phyloP scores from a whole-genome alignment of 2,888 invertebrate genomes.

The Campoplex capitator region DNA sequence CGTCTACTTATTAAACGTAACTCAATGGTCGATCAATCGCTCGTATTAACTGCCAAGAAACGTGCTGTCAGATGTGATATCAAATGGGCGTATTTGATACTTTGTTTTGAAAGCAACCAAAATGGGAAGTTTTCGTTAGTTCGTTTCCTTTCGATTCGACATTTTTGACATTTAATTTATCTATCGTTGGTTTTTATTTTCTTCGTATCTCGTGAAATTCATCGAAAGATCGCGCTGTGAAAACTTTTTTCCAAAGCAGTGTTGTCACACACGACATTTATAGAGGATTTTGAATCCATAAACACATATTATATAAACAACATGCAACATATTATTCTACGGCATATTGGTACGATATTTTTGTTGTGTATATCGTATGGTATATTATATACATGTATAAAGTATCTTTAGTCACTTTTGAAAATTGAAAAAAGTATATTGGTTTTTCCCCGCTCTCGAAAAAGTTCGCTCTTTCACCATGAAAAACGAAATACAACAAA shows the following conservation, averaged over 20 bases:
- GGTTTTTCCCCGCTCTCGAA: conserved; percentile 2
- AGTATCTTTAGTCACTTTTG: conserved; percentile 31
- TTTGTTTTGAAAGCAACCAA: conserved; percentile 40
- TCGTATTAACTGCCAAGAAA: conserved; percentile 24
- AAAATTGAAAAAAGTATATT: conserved; percentile 35
- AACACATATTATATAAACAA: conserved; percentile 84
- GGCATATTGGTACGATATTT: conserved; percentile 79
- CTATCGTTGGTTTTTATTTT: conserved; percentile 2
- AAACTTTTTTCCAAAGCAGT: conserved; percentile 75
- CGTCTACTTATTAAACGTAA: conserved; percentile 15
- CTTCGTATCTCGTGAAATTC: conserved; percentile 15
- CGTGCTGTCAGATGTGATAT: conserved; percentile 13
- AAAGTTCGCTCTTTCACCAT: conserved; percentile 34
- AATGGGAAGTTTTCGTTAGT: conserved; percentile 30
- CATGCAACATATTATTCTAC: conserved; percentile 84
- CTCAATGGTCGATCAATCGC: conserved; percentile 27
- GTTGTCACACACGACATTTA: conserved; percentile 81
- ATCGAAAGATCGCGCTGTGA: conserved; percentile 70
- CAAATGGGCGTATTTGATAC: conserved; percentile 1
- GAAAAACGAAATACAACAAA: conserved; percentile 4
- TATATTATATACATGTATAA: conserved; percentile 64
- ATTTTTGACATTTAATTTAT: conserved; percentile 45
- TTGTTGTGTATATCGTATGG: conserved; percentile 65
- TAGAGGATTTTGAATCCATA: conserved; percentile 83
- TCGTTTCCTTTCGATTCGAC: conserved; percentile 28